Conservation (phyloP, 1,140 invertebrate genomes). For the Aphelinus atriplicis region DNA sequence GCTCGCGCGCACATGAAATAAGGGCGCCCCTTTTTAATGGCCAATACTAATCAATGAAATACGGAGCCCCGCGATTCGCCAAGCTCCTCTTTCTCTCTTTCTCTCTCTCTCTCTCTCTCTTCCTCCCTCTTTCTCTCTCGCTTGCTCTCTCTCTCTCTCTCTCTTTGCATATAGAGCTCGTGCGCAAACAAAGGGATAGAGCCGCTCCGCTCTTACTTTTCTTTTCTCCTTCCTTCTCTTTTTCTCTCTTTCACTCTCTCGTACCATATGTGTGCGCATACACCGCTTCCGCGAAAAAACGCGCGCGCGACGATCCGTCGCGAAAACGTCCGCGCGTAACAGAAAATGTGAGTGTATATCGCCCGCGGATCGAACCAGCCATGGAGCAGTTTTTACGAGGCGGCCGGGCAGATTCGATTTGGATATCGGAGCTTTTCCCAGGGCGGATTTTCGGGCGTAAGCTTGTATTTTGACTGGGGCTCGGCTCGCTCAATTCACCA, state of each 20-base stretch:
- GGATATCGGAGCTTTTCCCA: too few species aligned
- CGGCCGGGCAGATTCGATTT: too few species aligned
- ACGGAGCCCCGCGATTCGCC: slow-evolving; percentile 48
- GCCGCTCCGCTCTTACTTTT: slow-evolving; percentile 7
- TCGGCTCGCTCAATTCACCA: too few species aligned
- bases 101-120: background rate
- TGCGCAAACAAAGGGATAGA: slow-evolving; percentile 16
- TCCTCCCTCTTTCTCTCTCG: background rate
- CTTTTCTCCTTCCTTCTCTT: background rate
- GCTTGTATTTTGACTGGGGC: too few species aligned
- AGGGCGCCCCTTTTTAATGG: slow-evolving; percentile 62
- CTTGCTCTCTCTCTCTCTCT: background rate
- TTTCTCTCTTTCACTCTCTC: background rate
- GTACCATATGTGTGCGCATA: background rate
- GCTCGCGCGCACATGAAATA: slow-evolving; percentile 48
- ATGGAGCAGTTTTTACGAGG: too few species aligned
- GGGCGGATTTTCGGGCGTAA: too few species aligned
- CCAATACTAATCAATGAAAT: slow-evolving; percentile 66
- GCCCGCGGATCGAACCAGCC: too few species aligned
- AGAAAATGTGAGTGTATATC: slow-evolving; percentile 17
- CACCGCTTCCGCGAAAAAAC: slow-evolving; percentile 14
- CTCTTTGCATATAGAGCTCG: background rate
- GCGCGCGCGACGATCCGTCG: background rate
- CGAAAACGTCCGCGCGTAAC: background rate
- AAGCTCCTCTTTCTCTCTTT: background rate